These are phyloP conservation scores for Hirtodrosophila histrioides DNA, from an alignment of 2,888 invertebrate genomes.

Conservation along the genomic window DNA sequence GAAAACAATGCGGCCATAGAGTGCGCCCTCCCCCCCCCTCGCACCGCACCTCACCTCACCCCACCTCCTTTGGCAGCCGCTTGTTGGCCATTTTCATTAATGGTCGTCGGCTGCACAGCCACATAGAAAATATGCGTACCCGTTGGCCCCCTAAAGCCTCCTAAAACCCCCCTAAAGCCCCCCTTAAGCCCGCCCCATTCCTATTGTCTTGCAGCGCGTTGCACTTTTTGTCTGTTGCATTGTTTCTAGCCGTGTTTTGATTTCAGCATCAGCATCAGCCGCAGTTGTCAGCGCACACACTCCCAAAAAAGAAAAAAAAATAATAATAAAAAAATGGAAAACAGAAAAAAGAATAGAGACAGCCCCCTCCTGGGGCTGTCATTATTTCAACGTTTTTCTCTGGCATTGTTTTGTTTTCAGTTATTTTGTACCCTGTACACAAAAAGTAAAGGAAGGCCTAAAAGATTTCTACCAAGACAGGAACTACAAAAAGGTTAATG, in stretches of 20 bases:
- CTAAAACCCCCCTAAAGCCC: background rate
- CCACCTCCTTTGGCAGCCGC: constrained; percentile 16
- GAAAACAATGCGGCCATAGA: constrained; percentile 73
- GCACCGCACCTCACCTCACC: background rate
- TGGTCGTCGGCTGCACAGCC: constrained; percentile 42
- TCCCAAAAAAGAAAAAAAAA: constrained; percentile 2
- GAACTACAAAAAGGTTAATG: constrained; percentile 28
- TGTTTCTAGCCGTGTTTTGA: constrained; percentile 72
- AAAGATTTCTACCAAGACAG: constrained; percentile 10
- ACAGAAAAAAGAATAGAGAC: constrained; percentile 27
- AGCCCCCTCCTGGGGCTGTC: constrained; percentile 71
- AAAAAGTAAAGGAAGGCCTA: constrained; percentile 9
- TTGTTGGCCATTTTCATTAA: constrained; percentile 78
- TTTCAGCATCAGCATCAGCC: constrained; percentile 66
- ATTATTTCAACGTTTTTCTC: constrained; percentile 68
- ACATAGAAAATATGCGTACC: constrained; percentile 50
- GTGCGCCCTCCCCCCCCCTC: background rate
- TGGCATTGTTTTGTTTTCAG: constrained; percentile 56
- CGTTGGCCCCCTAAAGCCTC: background rate
- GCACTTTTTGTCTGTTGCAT: constrained; percentile 64
- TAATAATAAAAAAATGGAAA: constrained; percentile 9
- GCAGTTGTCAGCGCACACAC: constrained; percentile 48
- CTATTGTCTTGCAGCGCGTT: constrained; percentile 55
- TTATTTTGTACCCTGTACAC: constrained; percentile 45
- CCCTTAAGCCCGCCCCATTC: constrained; percentile 3